A percentile compares a stretch with the other conserved stretches of the same genome.
Evolutionary conservation across 2,113 vertebrate genomes (phyloP).

Genomic region (Canis aureus): DNA sequence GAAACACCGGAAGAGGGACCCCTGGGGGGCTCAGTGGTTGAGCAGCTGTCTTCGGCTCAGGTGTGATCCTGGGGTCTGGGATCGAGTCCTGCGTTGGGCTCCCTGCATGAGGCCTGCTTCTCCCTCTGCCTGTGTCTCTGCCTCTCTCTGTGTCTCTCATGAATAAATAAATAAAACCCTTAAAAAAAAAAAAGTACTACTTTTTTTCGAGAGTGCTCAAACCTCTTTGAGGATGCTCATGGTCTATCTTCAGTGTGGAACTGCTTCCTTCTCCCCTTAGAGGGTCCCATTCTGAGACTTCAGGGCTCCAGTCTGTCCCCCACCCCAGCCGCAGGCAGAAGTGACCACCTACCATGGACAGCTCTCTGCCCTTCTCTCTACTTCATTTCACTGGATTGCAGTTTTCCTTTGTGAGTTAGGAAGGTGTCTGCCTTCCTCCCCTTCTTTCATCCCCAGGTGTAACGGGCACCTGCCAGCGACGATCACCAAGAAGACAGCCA

Average conservation of each 20-base stretch:
- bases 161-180: too few species aligned
- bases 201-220: too few species aligned
- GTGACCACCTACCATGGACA: neutral
- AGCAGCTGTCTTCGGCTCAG: too few species aligned
- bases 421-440: neutral
- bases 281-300: neutral
- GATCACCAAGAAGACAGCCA: fast-evolving
- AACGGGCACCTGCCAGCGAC: neutral
- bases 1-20: too few species aligned
- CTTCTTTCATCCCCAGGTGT: neutral
- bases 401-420: neutral
- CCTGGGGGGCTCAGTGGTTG: too few species aligned
- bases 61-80: too few species aligned
- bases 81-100: too few species aligned
- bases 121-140: too few species aligned
- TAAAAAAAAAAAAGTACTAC: neutral
- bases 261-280: neutral
- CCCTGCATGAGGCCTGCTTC: too few species aligned
- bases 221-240: neutral
- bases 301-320: neutral
- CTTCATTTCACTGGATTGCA: neutral
- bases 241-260: neutral
- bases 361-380: neutral
- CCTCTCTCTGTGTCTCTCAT: too few species aligned
- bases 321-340: neutral